Conservation (phyloP, 1,140 invertebrate species). For the Euschistus heros region DNA sequence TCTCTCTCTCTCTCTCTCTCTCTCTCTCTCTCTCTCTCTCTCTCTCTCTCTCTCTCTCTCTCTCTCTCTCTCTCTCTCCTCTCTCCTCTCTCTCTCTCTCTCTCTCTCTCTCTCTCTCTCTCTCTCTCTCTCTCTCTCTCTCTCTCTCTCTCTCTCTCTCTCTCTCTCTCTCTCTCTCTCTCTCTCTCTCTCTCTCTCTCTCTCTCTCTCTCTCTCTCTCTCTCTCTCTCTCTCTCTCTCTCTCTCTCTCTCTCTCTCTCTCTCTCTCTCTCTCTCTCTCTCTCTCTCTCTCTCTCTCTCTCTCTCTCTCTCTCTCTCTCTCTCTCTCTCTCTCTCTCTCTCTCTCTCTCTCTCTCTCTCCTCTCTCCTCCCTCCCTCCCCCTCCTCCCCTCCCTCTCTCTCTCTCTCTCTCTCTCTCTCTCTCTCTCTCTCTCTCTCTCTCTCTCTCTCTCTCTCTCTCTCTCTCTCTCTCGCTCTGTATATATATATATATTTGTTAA, state of each 20-base stretch:
- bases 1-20: conserved; percentile 12
- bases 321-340: conserved; percentile 14
- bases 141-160: conserved; percentile 23
- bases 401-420: conserved; percentile 14
- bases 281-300: conserved; percentile 14
- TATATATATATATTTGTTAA: too few relatives aligned
- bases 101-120: conserved; percentile 22
- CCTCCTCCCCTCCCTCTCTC: conserved; percentile 3
- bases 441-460: conserved; percentile 14
- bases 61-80: conserved; percentile 18
- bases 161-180: conserved; percentile 25
- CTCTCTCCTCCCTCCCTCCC: neutral
- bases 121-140: conserved; percentile 23
- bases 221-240: conserved; percentile 14
- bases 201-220: conserved; percentile 14
- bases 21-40: conserved; percentile 14
- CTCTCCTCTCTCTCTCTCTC: conserved; percentile 22
- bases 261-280: conserved; percentile 14
- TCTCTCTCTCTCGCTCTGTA: conserved; percentile 11
- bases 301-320: conserved; percentile 8
- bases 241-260: conserved; percentile 14
- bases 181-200: conserved; percentile 13
- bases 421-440: conserved; percentile 14
- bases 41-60: conserved; percentile 20
- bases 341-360: too few relatives aligned